phyloP scores from a whole-genome alignment of 2,888 invertebrate species.

The Agrilus biguttatus region DNA sequence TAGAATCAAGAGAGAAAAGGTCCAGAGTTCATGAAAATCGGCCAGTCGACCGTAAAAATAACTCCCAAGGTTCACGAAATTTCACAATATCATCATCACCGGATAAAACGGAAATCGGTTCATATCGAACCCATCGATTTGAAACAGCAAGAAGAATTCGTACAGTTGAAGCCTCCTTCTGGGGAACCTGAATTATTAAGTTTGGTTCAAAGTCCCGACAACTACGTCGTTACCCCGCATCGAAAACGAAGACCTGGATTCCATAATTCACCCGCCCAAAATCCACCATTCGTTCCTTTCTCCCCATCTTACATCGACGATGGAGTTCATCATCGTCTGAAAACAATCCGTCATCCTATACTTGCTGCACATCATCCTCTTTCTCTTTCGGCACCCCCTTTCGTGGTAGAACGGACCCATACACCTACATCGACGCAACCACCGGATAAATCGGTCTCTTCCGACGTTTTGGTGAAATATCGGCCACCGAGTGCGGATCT shows the following conservation, averaged over 20 bases:
- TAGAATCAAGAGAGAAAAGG: slow-evolving; percentile 22
- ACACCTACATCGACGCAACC: slow-evolving; percentile 40
- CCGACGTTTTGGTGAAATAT: slow-evolving; percentile 43
- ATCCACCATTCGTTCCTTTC: slow-evolving; percentile 75
- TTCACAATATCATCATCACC: slow-evolving; percentile 29
- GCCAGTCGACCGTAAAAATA: slow-evolving; percentile 45
- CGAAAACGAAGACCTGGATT: slow-evolving; percentile 75
- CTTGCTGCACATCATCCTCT: slow-evolving; percentile 51
- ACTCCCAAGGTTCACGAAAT: slow-evolving; percentile 43
- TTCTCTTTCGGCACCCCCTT: slow-evolving; percentile 63
- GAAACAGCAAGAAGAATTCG: slow-evolving; percentile 55
- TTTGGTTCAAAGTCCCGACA: slow-evolving; percentile 57
- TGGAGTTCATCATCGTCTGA: slow-evolving; percentile 47
- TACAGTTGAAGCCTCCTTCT: slow-evolving; percentile 46
- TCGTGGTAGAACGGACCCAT: slow-evolving; percentile 44
- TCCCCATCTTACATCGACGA: slow-evolving; percentile 63
- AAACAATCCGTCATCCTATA: slow-evolving; percentile 35
- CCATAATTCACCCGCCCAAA: slow-evolving; percentile 75
- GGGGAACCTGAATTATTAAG: slow-evolving; percentile 52
- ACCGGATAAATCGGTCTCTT: slow-evolving; percentile 28
- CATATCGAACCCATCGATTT: slow-evolving; percentile 55
- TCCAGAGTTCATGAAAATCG: slow-evolving; percentile 39
- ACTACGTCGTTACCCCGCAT: slow-evolving; percentile 78
- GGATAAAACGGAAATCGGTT: slow-evolving; percentile 44
- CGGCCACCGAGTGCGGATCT: slow-evolving; percentile 57